Base-by-base conservation (phyloP, 2,888 invertebrate genomes). In the Sminthurides aquaticus region DNA sequence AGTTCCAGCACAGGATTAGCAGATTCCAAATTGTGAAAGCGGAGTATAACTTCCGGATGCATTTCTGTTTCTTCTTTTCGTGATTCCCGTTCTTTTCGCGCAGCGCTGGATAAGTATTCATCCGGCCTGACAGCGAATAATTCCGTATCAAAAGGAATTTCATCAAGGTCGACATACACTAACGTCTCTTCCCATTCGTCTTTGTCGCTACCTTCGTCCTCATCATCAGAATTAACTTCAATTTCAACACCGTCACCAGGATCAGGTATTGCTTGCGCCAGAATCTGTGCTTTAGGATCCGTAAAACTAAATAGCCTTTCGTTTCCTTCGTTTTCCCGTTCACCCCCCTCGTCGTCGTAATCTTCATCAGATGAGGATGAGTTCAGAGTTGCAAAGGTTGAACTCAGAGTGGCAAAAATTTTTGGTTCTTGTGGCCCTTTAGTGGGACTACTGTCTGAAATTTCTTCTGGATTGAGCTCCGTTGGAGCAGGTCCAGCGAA, bases 131-230 rank as follows among this genome's bases (percentile, higher is more conserved):
- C 65, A 5, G 71, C 66, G 64, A 73, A 70, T 27, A 73, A 28
- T 15, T 71, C 69, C 20, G 70, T 63, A 11, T 68, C 66, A 62
- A 63, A 70, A 1, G 71, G 70, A 25, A 74, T 62, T 57, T 74
- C 74, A 60, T 74, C 72, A 48, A 74, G 49, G 20, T 73, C 74
- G 1, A 74, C 60, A 54, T 72, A 74, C 3, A 74, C 57, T 3
- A 70, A 49, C 1, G 59, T 54, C 60, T 74, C 74, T 49, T 73
- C 71, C 71, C 71, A 71, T 20, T 73, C 73, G 52, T 52, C 52
- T 5, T 60, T 52, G 26, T 52, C 27, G 15, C 27, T 28, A 11
- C 49, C 52, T 24, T 60, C 60, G 26, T 52, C 49, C 24, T 60
- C 28, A 18, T 61, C 54, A n/a, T 48, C 60, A 2, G 20, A 52